Evolutionary conservation across 1,140 invertebrate species (phyloP).

Genomic region (Zaprionus tsacasi): DNA sequence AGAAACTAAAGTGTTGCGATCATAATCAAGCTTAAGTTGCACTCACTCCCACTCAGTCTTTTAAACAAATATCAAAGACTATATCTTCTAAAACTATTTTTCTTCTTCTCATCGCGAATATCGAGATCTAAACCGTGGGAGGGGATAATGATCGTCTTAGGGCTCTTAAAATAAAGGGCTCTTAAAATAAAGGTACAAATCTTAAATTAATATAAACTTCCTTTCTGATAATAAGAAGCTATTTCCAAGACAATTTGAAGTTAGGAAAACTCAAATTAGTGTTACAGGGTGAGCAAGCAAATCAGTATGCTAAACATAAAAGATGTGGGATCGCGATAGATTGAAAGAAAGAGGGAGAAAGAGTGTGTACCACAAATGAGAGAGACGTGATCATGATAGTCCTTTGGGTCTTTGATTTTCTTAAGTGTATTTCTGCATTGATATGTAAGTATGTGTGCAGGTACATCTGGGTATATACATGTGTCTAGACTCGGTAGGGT

Average conservation of each 20-base stretch:
- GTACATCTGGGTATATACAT: background rate
- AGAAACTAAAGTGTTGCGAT: background rate
- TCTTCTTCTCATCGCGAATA: no score
- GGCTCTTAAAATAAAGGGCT: no score
- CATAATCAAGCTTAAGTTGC: background rate
- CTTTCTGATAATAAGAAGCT: no score
- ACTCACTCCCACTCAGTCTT: background rate
- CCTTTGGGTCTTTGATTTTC: background rate
- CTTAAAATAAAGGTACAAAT: no score
- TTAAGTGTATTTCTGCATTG: background rate
- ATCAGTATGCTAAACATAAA: background rate
- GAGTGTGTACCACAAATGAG: background rate
- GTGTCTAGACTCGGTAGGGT: slow-evolving; percentile 45
- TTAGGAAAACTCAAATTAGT: background rate
- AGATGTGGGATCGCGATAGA: background rate
- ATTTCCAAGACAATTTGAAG: no score
- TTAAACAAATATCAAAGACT: no score
- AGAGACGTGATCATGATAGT: background rate
- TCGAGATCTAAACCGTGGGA: no score
- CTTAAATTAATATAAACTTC: no score
- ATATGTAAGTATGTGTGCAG: background rate
- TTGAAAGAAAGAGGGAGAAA: background rate
- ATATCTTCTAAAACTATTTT: no score
- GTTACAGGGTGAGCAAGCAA: background rate
- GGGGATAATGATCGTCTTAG: no score